Base-by-base conservation (phyloP, 2,888 invertebrate genomes). In the Ochropleura leucogaster region DNA sequence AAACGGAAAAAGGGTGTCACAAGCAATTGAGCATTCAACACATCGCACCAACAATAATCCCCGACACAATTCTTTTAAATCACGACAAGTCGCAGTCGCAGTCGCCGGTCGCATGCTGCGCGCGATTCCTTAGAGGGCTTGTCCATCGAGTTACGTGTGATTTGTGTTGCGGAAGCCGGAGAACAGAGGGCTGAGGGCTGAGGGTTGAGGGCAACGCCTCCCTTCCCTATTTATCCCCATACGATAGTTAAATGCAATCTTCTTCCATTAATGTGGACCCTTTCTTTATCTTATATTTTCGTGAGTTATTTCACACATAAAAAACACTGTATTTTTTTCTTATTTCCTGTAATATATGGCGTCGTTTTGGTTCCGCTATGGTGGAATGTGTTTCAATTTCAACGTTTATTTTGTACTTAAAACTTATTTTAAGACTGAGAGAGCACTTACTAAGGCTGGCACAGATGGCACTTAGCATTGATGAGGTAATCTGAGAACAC, bases 231-330 rank as follows among this genome's bases (percentile, higher is more conserved):
- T 83, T 74, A 83, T 83, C 83, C 80, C 70, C 83, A 74, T 79
- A 83, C 65, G 83, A 83, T 83, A 83, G 83, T 83, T 83, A 83
- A 82, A 83, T 83, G 80, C 84, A 83, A 83, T 83, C 83, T 83
- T 71, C 70, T 82, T 68, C 71, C 71, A 80, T 77, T 83, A 74
- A 83, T 83, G 83, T 65, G 71, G 72, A 67, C 73, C 76, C 80
- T 83, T 72, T 60, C 60, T 82, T 83, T 80, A 83, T 83, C 80
- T 83, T 68, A 79, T 65, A 83, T 83, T 83, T 82, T 64, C 60
- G 83, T 75, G 82, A 82, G 82, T 79, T 82, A 82, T 82, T 74
- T 69, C 69, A 44, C 47, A 79, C 51, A 72, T 65, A 80, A 79
- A 78, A 82, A 79, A 70, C 59, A 40, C 46, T 65, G 51, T 70